Conservation (phyloP, 2,113 vertebrate genomes). For the Monarcha castaneiventris region DNA sequence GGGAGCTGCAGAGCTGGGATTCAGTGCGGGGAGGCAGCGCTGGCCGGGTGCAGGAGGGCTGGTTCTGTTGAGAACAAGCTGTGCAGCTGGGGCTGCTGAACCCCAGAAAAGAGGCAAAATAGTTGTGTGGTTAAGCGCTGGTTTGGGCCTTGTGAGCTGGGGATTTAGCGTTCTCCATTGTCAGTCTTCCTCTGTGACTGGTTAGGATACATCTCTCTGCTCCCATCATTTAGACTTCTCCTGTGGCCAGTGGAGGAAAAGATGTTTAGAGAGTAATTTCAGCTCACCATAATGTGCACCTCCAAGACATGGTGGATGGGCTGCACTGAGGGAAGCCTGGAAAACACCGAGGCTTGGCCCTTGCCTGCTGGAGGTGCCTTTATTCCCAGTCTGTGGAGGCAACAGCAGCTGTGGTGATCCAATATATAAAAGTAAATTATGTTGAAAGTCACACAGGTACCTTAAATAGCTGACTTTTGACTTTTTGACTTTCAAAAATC, state of each 20-base stretch:
- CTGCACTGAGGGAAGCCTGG: background rate
- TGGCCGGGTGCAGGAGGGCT: background rate
- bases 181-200: background rate
- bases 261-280: background rate
- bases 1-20: background rate
- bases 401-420: background rate
- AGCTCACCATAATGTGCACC: background rate
- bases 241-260: background rate
- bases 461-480: background rate
- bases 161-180: accelerated
- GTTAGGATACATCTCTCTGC: background rate
- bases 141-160: background rate
- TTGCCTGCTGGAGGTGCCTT: background rate
- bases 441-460: background rate
- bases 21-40: background rate
- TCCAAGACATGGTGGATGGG: background rate
- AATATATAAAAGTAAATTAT: background rate
- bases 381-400: background rate
- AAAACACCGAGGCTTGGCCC: background rate
- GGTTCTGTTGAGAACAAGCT: background rate
- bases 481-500: background rate
- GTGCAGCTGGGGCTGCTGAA: background rate
- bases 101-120: accelerated
- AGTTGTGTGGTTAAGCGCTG: accelerated
- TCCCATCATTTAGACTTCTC: background rate